Base-by-base conservation (phyloP, 2,888 invertebrate genomes). In the Polydrusus cervinus region DNA sequence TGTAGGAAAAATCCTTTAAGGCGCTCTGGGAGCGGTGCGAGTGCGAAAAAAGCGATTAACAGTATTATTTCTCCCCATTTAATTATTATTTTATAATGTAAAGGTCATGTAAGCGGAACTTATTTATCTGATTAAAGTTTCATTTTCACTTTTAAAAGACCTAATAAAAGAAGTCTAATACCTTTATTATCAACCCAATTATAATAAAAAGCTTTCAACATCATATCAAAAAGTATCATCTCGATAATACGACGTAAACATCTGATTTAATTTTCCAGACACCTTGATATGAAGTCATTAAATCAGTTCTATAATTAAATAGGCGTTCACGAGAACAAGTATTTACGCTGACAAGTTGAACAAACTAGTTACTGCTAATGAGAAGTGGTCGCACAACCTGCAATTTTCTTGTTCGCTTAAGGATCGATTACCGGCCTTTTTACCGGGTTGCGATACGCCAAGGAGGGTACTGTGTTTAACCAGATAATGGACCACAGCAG, bases 261-360 rank as follows among this genome's bases (percentile, higher is more conserved):
- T 16, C 49, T 38, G 16, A 66, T 51, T 34, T 66, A 49, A 30
- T 51, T 14, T 14, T 7, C 7, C 11, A 66, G 13, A 51, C 51
- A 51, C 51, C 66, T 25, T 13, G 38, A 13, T 66, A 66, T 66
- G 38, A 66, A 66, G 51, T 25, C 49, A 51, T 66, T 66, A 66
- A 66, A 66, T 66, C 30, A 30, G 51, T 47, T 47, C 51, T 34
- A 51, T 66, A 30, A 51, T 51, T 66, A 64, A 30, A 45, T 45
- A 20, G 43, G 45, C 49, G 40, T 14, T 45, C 47, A 38, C 10
- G 13, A 18, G 38, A 45, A 55, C 25, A 25, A 43, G 55, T 30
- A 18, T 25, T 55, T 14, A 55, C 34, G 55, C 55, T 55, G 55
- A 55, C 55, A 55, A 14, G 34, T 10, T 14, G 55, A 55, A 14